Percentiles rank a stretch among this genome's conserved stretches.
Conservation (phyloP, 2,888 invertebrate genomes). For the Eretmocerus hayati region DNA sequence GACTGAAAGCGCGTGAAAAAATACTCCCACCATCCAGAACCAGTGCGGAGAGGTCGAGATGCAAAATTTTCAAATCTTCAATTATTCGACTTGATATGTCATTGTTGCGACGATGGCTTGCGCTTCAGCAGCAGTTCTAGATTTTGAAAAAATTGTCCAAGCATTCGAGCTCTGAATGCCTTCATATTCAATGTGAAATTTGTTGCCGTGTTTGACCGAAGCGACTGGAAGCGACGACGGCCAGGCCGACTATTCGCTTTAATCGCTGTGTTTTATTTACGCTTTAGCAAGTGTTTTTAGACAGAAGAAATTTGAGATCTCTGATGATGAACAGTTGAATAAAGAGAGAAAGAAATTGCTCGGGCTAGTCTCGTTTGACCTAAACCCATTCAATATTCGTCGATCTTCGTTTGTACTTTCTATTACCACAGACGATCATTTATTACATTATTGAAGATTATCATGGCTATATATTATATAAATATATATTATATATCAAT, state of each 20-base stretch:
- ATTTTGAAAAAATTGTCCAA: no score
- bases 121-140: slow-evolving; percentile 8
- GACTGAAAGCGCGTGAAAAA: background rate
- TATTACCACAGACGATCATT: slow-evolving; percentile 36
- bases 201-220: slow-evolving; percentile 14
- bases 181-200: slow-evolving; percentile 13
- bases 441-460: slow-evolving; percentile 41
- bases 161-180: slow-evolving; percentile 14
- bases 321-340: background rate
- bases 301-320: slow-evolving; percentile 7
- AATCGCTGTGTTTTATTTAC: slow-evolving; percentile 11
- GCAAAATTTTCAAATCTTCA: slow-evolving; percentile 5
- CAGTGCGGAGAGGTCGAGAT: background rate
- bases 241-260: slow-evolving; percentile 10
- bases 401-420: slow-evolving; percentile 33
- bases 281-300: slow-evolving; percentile 17
- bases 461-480: slow-evolving; percentile 43
- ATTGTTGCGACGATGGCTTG: slow-evolving; percentile 8
- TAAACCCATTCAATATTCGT: slow-evolving; percentile 12
- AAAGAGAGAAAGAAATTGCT: slow-evolving; percentile 13
- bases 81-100: slow-evolving; percentile 6
- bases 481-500: slow-evolving; percentile 44
- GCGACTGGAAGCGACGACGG: slow-evolving; percentile 14
- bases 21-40: background rate
- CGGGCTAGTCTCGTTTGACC: slow-evolving; percentile 23